Base-by-base conservation (phyloP, 2,113 vertebrate species). In the Candoia aspera region DNA sequence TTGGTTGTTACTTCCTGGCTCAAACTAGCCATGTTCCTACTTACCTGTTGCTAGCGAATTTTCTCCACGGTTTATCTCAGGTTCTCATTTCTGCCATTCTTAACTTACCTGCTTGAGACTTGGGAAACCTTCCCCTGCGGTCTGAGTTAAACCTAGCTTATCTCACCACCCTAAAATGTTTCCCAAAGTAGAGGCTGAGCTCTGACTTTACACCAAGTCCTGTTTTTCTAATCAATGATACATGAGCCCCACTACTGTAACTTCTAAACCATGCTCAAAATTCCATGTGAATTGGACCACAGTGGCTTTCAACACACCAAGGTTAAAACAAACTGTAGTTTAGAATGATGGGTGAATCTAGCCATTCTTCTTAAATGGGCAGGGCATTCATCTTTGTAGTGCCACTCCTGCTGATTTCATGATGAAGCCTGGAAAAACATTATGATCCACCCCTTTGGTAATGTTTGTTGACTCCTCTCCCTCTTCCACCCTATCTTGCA, bases 401-500 rank as follows among this genome's bases (percentile, higher is more conserved):
- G 3, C 42, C 49, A 49, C 49, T 49, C 33, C 4, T 21, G 46
- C 49, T 11, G 8, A 6, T 24, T 73, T 11, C 13, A 29, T 29
- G 21, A 57, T 2, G 62, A 87, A 42, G 6, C 54, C 57, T 73
- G n/a, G 57, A 42, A 87, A 29, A 55, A 85, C 42, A 21, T 8
- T 0, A 37, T 5, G 13, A 73, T 73, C 64, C 60, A 21, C 54
- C 11, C 1, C 54, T 21, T 57, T 37, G 49, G n/a, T 73, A 73
- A 37, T 19, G 68, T 37, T 60, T 21, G 37, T 60, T 85, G 55
- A 24, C 46, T 26, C 1, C 60, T 93, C 92, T 90, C 92, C 26
- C 9, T 88, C 88, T 93, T 94, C 92, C 93, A 84, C 93, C 90
- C 5, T 8, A 49, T 42, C 68, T 24, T 1, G 29, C 33, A 24